These are phyloP conservation scores for Amphipyra berbera DNA, from an alignment of 2,888 invertebrate genomes.

Conservation along the genomic window DNA sequence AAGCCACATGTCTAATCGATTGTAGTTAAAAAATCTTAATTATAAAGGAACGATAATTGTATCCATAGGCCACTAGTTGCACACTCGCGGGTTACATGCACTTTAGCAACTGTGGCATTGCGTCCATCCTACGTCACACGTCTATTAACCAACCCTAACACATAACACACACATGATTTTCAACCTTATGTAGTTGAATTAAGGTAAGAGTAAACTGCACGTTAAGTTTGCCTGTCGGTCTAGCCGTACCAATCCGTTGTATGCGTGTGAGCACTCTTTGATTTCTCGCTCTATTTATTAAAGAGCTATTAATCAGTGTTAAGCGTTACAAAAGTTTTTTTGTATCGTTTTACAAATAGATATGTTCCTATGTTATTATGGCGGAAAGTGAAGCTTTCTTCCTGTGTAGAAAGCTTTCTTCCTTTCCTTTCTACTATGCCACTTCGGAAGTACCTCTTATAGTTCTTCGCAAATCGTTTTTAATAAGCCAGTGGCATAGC, in stretches of 20 bases:
- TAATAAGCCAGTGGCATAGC: too few relatives aligned
- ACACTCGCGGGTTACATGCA: constrained; percentile 68
- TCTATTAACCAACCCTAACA: constrained; percentile 51
- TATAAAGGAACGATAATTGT: constrained; percentile 69
- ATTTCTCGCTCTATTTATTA: constrained; percentile 84
- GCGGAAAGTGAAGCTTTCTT: constrained; percentile 39
- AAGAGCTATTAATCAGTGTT: constrained; percentile 77
- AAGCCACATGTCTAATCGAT: constrained; percentile 35
- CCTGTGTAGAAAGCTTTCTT: constrained; percentile 44
- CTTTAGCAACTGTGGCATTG: constrained; percentile 75
- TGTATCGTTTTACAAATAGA: constrained; percentile 53
- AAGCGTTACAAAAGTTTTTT: constrained; percentile 73
- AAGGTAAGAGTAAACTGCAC: constrained; percentile 36
- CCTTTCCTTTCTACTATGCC: constrained; percentile 11
- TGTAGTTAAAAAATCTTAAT: constrained; percentile 61
- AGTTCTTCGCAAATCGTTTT: too few relatives aligned
- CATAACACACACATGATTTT: constrained; percentile 17
- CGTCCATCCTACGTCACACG: constrained; percentile 64
- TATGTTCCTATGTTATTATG: constrained; percentile 34
- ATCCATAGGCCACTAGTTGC: constrained; percentile 67
- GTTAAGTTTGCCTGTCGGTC: constrained; percentile 40
- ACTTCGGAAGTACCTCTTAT: background rate
- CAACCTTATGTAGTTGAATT: constrained; percentile 32
- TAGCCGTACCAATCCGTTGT: constrained; percentile 57
- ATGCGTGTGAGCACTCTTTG: constrained; percentile 74